phyloP scores from a whole-genome alignment of 1,140 invertebrate species.

The Micrasema minimum region DNA sequence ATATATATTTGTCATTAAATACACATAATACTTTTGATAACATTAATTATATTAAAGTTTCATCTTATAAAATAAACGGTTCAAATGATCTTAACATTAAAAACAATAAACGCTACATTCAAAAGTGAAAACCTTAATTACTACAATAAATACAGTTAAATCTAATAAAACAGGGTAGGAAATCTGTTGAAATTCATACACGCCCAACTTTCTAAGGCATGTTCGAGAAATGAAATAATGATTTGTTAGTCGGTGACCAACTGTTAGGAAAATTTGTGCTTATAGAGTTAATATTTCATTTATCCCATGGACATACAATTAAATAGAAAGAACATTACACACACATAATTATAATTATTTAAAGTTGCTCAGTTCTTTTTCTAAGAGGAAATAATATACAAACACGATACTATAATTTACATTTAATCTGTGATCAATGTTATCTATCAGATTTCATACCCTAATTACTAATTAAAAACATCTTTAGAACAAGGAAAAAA shows the following conservation, averaged over 20 bases:
- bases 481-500: slow-evolving; percentile 31
- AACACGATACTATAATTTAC: no score
- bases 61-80: slow-evolving; percentile 42
- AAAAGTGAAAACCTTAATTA: slow-evolving; percentile 44
- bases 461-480: slow-evolving; percentile 15
- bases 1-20: slow-evolving; percentile 54
- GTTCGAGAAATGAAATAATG: not conserved
- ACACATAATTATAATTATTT: no score
- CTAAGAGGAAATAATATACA: not conserved
- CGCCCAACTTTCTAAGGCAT: not conserved
- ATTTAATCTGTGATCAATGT: no score
- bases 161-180: slow-evolving; percentile 40
- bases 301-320: no score
- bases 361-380: no score
- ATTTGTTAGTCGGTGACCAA: not conserved
- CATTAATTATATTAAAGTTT: slow-evolving; percentile 47
- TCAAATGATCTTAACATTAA: slow-evolving; percentile 38
- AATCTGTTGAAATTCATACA: slow-evolving; percentile 42
- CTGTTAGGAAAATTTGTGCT: no score
- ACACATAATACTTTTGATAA: slow-evolving; percentile 53
- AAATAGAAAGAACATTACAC: no score
- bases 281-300: no score
- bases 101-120: slow-evolving; percentile 42
- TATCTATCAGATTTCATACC: slow-evolving; percentile 17
- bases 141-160: slow-evolving; percentile 51